A percentile compares a stretch with the other conserved stretches of the same genome.
Conservation (phyloP, 2,797 vertebrate genomes). For the Trachops cirrhosus region DNA sequence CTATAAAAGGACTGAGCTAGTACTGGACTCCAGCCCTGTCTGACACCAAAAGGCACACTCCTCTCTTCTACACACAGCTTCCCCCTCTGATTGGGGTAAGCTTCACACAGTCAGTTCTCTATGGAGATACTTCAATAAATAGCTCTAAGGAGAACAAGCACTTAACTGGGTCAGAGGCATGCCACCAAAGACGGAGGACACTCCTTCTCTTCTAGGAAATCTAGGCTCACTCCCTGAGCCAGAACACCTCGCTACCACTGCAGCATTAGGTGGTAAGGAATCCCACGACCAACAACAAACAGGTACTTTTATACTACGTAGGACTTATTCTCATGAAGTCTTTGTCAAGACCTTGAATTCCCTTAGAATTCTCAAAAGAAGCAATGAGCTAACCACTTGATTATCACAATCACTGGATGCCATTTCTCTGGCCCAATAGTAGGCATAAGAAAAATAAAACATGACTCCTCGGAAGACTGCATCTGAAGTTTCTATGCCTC, state of each 20-base stretch:
- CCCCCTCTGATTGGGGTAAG: fast-evolving
- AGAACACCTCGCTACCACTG: neutral
- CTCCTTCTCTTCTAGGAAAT: neutral
- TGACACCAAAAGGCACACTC: neutral
- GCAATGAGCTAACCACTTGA: neutral
- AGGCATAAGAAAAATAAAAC: neutral
- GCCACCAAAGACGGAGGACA: neutral
- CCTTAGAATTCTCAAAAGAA: neutral
- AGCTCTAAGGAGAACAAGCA: neutral
- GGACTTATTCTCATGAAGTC: neutral
- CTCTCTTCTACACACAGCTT: neutral
- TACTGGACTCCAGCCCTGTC: neutral
- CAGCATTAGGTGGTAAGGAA: neutral
- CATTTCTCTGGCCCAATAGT: neutral
- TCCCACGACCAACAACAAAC: neutral
- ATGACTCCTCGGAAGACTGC: neutral
- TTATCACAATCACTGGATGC: neutral
- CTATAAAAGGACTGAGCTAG: neutral
- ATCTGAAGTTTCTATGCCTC: neutral
- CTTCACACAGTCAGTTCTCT: neutral
- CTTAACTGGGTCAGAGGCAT: neutral
- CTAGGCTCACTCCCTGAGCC: neutral
- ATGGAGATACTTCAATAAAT: neutral
- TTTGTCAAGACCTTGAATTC: neutral
- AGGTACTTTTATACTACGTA: neutral